phyloP scores from a whole-genome alignment of 37 sponge, comb jelly and placozoan genomes.

The Aphrocallistes beatrix region DNA sequence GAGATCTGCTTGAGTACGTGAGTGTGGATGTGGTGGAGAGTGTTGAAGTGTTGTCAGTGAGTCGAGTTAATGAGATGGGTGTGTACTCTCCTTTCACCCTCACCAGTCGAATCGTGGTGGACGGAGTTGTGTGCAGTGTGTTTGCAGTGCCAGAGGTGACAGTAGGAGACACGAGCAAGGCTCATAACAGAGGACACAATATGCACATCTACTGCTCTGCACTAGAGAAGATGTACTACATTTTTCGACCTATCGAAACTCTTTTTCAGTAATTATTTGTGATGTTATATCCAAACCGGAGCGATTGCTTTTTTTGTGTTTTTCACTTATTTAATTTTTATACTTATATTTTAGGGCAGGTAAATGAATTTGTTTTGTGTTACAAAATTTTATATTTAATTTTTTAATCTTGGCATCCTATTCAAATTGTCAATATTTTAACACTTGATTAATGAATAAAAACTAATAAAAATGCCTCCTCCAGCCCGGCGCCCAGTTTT shows the following conservation, averaged over 20 bases:
- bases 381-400: no score
- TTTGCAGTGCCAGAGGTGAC: not conserved
- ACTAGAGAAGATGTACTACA: not conserved
- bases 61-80: not conserved
- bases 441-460: no score
- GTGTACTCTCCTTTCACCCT: conserved; percentile 12
- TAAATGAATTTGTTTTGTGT: no score
- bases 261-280: not conserved
- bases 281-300: not conserved
- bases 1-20: not conserved
- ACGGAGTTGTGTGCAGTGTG: conserved; percentile 10
- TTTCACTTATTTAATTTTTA: no score
- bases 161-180: not conserved
- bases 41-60: not conserved
- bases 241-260: not conserved
- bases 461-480: no score
- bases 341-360: no score
- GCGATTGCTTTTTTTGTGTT: no score
- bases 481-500: no score
- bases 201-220: conserved; percentile 9
- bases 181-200: not conserved
- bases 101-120: not conserved
- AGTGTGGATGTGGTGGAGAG: not conserved
- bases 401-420: no score
- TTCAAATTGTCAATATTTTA: no score